These are phyloP conservation scores for Hemitrygon akajei DNA, from an alignment of 2,797 vertebrate genomes.

Conservation along the genomic window DNA sequence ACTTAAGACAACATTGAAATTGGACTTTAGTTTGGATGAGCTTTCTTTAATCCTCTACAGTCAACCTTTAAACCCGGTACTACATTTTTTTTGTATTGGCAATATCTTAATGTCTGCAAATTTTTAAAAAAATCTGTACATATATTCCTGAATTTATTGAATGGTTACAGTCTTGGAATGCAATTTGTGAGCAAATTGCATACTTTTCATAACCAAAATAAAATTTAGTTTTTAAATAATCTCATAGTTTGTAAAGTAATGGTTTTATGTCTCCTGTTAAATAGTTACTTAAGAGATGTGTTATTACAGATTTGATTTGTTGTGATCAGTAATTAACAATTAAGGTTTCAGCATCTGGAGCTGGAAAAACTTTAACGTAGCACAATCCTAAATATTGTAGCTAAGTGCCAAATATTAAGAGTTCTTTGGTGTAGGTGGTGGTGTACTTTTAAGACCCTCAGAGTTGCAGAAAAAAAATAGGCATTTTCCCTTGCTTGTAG, in stretches of 20 bases:
- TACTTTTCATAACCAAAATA: background rate
- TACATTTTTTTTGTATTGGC: background rate
- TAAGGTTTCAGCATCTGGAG: background rate
- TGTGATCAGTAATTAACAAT: background rate
- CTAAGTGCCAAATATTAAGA: too few species aligned
- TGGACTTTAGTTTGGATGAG: slow-evolving; percentile 85
- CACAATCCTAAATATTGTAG: too few species aligned
- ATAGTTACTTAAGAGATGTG: background rate
- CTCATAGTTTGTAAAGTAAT: background rate
- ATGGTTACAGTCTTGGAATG: too few species aligned
- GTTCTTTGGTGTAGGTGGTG: too few species aligned
- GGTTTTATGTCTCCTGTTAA: background rate
- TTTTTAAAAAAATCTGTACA: too few species aligned
- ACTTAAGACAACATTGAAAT: slow-evolving; percentile 75
- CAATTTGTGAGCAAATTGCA: too few species aligned
- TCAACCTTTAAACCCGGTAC: slow-evolving; percentile 38
- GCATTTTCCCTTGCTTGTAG: too few species aligned
- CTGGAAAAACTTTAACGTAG: too few species aligned
- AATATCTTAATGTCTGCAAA: background rate
- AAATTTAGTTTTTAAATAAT: background rate
- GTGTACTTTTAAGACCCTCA: too few species aligned
- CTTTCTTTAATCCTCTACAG: slow-evolving; percentile 79
- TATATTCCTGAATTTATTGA: too few species aligned
- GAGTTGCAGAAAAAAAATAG: too few species aligned
- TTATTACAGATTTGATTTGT: background rate